Base-by-base conservation (phyloP, 23 tunicate genomes). In the Diplosoma virens region DNA sequence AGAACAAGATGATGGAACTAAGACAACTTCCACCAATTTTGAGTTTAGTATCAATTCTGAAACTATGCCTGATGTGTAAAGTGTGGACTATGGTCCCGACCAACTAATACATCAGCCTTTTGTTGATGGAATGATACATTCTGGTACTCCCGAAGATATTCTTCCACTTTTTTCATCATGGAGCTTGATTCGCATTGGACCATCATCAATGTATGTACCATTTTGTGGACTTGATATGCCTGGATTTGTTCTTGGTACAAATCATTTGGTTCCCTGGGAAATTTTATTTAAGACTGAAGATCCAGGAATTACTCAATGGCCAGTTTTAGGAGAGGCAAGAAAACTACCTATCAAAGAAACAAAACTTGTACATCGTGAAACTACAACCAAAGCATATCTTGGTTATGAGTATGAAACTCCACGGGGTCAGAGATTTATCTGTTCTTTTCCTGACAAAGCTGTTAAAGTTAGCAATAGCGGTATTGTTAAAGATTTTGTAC, bases 331-430 rank as follows among this genome's bases (percentile, higher is more conserved):
- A 25, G 97, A 92, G 29, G 84, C 92, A 7, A 70, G 79, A 27
- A 79, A 75, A 59, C 35, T 79, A 20, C 67, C 85, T 20, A 45
- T 79, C 52, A 90, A 90, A 54, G 87, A 85, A 23, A 79, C 84
- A 0, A 89, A 89, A 67, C 60, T 69, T 17, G 52, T 82, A 20
- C 80, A 76, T 34, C 47, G 84, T 24, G 97, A 90, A 27, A 63
- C 82, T 6, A 76, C 82, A 4, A 73, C 76, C 58, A 55, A 79
- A 25, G 99, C 93, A 1, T 95, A 63, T 81, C 79, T 95, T 11
- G 99, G 99, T 0, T 95, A 89, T 84, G 99, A 95, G 50, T 95
- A 95, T 48, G 99, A 95, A 46, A 95, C 99, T 1, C 67, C 82
- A 23, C 71, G 99, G 2, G 99, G 99, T 5, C 93, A 95, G 27